Conservation (phyloP, 1,140 invertebrate species). For the Argopecten irradians region DNA sequence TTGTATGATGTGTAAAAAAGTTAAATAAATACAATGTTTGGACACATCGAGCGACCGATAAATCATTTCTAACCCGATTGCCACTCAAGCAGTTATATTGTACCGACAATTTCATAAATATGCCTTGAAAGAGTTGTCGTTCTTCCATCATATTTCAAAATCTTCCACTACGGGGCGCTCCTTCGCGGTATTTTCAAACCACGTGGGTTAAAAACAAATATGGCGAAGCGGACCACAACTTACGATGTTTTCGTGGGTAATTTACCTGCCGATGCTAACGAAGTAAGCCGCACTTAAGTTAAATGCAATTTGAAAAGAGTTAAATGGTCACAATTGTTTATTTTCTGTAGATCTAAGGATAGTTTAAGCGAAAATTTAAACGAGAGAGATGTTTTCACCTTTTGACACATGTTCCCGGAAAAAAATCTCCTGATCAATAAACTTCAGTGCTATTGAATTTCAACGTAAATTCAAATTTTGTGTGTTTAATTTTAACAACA, state of each 20-base stretch:
- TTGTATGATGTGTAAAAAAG: too few relatives aligned
- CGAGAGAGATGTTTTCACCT: background rate
- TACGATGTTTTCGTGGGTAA: conserved; percentile 56
- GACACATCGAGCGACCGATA: too few relatives aligned
- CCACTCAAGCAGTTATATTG: too few relatives aligned
- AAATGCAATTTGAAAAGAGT: background rate
- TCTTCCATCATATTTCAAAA: background rate
- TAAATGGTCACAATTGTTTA: background rate
- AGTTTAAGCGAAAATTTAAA: background rate
- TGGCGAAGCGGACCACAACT: conserved; percentile 38
- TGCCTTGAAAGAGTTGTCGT: background rate
- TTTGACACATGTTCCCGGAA: conserved; percentile 20
- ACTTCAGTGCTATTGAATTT: background rate
- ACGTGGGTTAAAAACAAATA: conserved; percentile 43
- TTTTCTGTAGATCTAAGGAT: background rate
- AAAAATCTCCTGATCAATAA: background rate
- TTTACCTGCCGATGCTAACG: conserved; percentile 44
- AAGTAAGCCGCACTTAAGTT: conserved; percentile 29
- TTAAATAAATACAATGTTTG: too few relatives aligned
- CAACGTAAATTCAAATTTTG: too few relatives aligned
- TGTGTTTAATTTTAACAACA: too few relatives aligned
- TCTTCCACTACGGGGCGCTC: conserved; percentile 19
- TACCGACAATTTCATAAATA: too few relatives aligned
- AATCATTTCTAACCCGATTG: too few relatives aligned
- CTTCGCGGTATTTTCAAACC: conserved; percentile 47